Base-by-base conservation (phyloP, 2,797 vertebrate species). In the Myoxocephalus aenaeus region DNA sequence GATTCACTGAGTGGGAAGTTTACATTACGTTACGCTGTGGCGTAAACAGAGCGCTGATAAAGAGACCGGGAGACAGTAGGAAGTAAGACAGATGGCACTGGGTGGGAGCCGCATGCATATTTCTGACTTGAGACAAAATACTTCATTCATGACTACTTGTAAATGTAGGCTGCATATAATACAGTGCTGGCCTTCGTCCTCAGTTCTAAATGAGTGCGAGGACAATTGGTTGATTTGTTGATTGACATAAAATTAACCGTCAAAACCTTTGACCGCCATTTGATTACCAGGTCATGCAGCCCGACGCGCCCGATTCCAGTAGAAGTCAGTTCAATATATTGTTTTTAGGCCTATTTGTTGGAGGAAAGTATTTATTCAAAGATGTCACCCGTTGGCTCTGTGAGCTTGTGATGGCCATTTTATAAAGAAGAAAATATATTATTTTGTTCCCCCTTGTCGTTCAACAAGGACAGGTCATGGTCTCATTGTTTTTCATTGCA, bases 1-100 rank as follows among this genome's bases (percentile, higher is more conserved):
- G 80, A 86, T 83, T 89, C 77, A 83, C 79, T 58, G 76, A 87
- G 80, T 67, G 86, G 86, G 88, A 93, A 89, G 92, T 95, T 95
- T 94, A 94, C 84, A 79, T 86, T 86, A 72, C 18, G 13, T 57
- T 57, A 57, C 7, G 71, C 86, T 76, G 77, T 54, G 66, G 80
- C 88, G 90, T 91, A 86, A 86, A 93, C 84, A 90, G 67, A 15
- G 63, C 32, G 34, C 75, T 80, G 83, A 88, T 88, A 84, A 84
- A 85, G 63, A 68, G 54, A 74, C 36, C 27, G 66, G 73, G 64
- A 79, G 80, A 76, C 73, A 71, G 86, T 4, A 69, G 61, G 74
- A 87, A 62, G 78, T 59, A 72, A 77, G 75, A 83, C 72, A 59
- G 76, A 85, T 86, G 81, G 81, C 80, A 62, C 53, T 25, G 71